phyloP scores from a whole-genome alignment of 1,140 invertebrate species.

The Lycorma delicatula region DNA sequence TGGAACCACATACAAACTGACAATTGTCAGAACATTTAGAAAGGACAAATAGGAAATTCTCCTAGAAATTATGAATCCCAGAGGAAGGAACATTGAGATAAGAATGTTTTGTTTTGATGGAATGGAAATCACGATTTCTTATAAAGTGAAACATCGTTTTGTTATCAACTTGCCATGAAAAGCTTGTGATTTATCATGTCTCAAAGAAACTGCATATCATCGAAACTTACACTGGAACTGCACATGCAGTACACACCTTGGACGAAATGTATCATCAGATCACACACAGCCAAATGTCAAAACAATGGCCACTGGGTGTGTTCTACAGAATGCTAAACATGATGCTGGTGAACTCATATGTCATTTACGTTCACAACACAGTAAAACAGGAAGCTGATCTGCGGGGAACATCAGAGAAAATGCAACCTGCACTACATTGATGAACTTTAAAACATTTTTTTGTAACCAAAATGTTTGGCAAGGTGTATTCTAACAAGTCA shows the following conservation, averaged over 20 bases:
- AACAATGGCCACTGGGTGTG: not conserved
- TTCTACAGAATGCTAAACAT: no score
- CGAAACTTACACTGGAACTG: slow-evolving; percentile 33
- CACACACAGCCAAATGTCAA: not conserved
- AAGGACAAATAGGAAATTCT: slow-evolving; percentile 27
- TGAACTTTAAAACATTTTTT: no score
- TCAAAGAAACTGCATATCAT: slow-evolving; percentile 32
- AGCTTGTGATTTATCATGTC: slow-evolving; percentile 12
- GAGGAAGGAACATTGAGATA: slow-evolving; percentile 4
- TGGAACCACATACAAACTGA: slow-evolving; percentile 23
- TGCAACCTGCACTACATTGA: no score
- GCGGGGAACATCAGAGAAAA: no score
- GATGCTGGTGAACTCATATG: no score
- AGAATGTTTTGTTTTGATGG: slow-evolving; percentile 24
- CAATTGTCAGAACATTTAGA: slow-evolving; percentile 28
- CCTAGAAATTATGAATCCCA: slow-evolving; percentile 14
- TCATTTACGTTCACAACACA: no score
- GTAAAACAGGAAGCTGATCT: no score
- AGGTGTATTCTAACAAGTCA: no score
- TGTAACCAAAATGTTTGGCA: no score
- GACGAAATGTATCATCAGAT: slow-evolving; percentile 28
- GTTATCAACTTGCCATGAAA: slow-evolving; percentile 18
- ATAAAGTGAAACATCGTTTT: slow-evolving; percentile 21
- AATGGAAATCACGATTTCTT: slow-evolving; percentile 20
- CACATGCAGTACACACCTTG: slow-evolving; percentile 35